phyloP scores from a whole-genome alignment of 53 echinoderm and acorn worm species.

The Holothuria leucospilota region DNA sequence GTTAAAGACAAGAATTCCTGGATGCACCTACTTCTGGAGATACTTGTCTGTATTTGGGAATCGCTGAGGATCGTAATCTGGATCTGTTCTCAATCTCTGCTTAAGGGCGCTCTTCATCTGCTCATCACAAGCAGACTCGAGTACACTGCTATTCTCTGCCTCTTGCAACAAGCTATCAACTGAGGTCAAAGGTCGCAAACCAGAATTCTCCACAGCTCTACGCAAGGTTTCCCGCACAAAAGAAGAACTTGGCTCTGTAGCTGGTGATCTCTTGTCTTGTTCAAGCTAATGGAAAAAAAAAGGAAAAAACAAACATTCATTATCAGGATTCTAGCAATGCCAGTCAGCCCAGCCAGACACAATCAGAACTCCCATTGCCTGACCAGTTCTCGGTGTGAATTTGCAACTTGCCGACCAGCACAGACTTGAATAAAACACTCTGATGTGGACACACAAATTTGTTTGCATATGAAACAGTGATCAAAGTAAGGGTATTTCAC shows the following conservation, averaged over 20 bases:
- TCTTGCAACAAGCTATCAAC: conserved; percentile 74
- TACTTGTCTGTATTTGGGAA: conserved; percentile 89
- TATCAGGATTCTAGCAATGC: too few species aligned
- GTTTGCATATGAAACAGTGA: too few species aligned
- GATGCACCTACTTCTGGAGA: conserved; percentile 50
- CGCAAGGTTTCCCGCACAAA: conserved; percentile 79
- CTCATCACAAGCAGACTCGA: conserved; percentile 87
- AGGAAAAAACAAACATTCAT: background rate
- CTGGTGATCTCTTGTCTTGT: conserved; percentile 76
- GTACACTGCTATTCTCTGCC: conserved; percentile 62
- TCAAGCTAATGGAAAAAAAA: conserved; percentile 68
- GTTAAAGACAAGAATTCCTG: background rate
- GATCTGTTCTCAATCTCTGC: conserved; percentile 78
- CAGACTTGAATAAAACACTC: too few species aligned
- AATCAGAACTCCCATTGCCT: too few species aligned
- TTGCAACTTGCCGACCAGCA: too few species aligned
- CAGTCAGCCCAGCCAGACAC: too few species aligned
- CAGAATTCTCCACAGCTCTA: conserved; percentile 70
- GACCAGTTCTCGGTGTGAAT: too few species aligned
- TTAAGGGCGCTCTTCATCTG: conserved; percentile 83
- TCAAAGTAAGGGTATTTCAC: too few species aligned
- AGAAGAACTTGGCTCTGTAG: conserved; percentile 73
- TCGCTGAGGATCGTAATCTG: conserved; percentile 76
- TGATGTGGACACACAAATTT: too few species aligned
- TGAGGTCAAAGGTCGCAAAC: conserved; percentile 73